Evolutionary conservation across 2,888 invertebrate species (phyloP), one percentile per base, ranked within the genome.

Genomic region (Acronicta aceris): DNA sequence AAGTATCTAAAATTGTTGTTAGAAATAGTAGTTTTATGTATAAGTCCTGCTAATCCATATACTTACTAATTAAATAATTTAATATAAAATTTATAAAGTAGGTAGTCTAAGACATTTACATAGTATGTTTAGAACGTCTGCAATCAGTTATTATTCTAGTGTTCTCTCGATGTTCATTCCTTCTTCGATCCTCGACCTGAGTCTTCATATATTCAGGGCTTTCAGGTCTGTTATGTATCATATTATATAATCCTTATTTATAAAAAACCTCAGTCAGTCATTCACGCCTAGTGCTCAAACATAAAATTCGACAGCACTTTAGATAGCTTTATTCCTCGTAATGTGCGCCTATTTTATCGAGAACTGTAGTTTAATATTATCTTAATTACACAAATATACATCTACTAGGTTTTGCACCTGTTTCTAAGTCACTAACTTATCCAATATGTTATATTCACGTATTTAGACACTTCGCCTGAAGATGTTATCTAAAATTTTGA

Each of bases 401-500:
- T 74, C 59, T 59, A 68, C 71, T 62, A 75, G 67, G 64, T 25
- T 65, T 49, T 69, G 68, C 77, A 76, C 53, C 61, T n/a, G 36
- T 51, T 54, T 52, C 56, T 69, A 70, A 51, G 38, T 55, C 54
- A 56, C 66, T 78, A 78, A 57, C 43, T 59, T 68, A 74, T 67
- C 54, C 63, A 21, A 50, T 43, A 30, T 9, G 45, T 33, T 33
- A 46, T 49, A 40, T 38, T 41, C 50, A 21, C 52, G 16, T 30
- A 43, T 73, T 95, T 95, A 97, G 69, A 95, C 93, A 78, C 96
- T 95, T 79, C 97, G 95, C 85, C 96, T 96, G 87, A 98, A 98
- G 76, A 98, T 96, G 85, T 97, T 97, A 71, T 97, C 96, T 75
- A 98, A 93, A 80, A 98, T 96, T 89, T 97, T 97, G 79, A 97